phyloP scores from a whole-genome alignment of 2,888 invertebrate species.

The Eudemis profundana region DNA sequence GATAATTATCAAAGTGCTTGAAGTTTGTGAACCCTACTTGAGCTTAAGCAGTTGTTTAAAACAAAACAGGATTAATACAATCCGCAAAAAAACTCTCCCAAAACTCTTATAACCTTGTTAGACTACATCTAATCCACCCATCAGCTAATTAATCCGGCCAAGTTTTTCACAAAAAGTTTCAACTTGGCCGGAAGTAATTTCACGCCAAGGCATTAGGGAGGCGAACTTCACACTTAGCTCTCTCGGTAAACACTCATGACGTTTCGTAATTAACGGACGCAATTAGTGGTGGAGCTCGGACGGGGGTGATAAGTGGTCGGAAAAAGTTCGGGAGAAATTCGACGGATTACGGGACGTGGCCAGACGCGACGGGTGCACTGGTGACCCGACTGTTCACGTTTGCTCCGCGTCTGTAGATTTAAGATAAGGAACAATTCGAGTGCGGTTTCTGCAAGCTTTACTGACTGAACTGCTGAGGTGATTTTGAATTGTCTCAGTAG shows the following conservation, averaged over 20 bases:
- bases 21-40: slow-evolving; percentile 23
- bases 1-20: background rate
- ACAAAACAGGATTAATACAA: slow-evolving; percentile 80
- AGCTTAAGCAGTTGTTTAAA: slow-evolving; percentile 65
- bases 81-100: slow-evolving; percentile 77
- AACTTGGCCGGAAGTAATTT: slow-evolving; percentile 81
- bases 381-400: slow-evolving; percentile 31
- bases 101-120: slow-evolving; percentile 84
- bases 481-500: background rate
- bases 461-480: too few species aligned
- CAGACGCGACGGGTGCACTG: slow-evolving; percentile 31
- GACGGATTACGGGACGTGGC: slow-evolving; percentile 51
- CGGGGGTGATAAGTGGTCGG: slow-evolving; percentile 79
- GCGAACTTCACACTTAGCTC: slow-evolving; percentile 84
- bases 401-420: slow-evolving; percentile 21
- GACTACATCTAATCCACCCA: slow-evolving; percentile 78
- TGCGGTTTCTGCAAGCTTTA: slow-evolving; percentile 14
- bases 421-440: slow-evolving; percentile 13
- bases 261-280: slow-evolving; percentile 86
- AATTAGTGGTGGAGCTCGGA: slow-evolving; percentile 81
- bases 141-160: slow-evolving; percentile 84
- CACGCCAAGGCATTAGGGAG: slow-evolving; percentile 77
- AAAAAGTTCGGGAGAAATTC: slow-evolving; percentile 81
- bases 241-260: slow-evolving; percentile 85
- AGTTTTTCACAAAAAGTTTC: slow-evolving; percentile 83